These are phyloP conservation scores for Mimas tiliae DNA, from an alignment of 2,888 invertebrate species.

Conservation along the genomic window DNA sequence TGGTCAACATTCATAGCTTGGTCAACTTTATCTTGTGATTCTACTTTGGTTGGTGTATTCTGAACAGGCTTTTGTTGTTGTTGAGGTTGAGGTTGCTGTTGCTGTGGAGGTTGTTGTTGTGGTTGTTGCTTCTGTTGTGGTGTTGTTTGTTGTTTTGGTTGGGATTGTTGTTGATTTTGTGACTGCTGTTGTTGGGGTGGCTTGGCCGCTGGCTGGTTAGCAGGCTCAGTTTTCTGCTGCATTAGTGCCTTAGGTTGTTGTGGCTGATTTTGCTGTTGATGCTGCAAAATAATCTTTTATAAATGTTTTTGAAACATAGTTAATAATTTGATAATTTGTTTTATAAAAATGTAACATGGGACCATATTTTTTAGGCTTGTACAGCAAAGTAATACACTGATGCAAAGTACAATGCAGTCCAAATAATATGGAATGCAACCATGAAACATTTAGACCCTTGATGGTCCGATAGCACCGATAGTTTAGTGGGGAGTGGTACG, in stretches of 20 bases:
- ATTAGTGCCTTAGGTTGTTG: constrained; percentile 37
- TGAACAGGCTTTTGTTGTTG: constrained; percentile 46
- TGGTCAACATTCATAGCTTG: constrained; percentile 56
- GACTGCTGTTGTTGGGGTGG: constrained; percentile 41
- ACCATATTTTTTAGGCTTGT: too few relatives aligned
- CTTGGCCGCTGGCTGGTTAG: constrained; percentile 29
- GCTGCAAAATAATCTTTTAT: constrained; percentile 17
- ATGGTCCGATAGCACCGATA: too few relatives aligned
- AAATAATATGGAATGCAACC: too few relatives aligned
- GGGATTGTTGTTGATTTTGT: constrained; percentile 41
- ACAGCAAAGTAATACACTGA: too few relatives aligned
- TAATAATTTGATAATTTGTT: background rate
- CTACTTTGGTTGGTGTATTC: constrained; percentile 48
- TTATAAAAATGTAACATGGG: background rate
- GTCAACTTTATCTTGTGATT: constrained; percentile 63
- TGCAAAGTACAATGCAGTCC: too few relatives aligned
- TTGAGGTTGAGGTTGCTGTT: constrained; percentile 40
- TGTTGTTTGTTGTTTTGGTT: constrained; percentile 34
- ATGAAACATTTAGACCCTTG: too few relatives aligned
- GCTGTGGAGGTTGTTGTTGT: constrained; percentile 45
- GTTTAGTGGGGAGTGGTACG: too few relatives aligned
- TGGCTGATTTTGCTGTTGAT: constrained; percentile 42
- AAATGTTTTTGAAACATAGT: background rate
- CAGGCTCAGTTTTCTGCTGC: constrained; percentile 36
- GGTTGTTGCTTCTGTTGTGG: constrained; percentile 40